Evolutionary conservation across 2,797 vertebrate species (phyloP), one percentile per base, ranked within the genome.

Genomic region (Diglossa cyanea): DNA sequence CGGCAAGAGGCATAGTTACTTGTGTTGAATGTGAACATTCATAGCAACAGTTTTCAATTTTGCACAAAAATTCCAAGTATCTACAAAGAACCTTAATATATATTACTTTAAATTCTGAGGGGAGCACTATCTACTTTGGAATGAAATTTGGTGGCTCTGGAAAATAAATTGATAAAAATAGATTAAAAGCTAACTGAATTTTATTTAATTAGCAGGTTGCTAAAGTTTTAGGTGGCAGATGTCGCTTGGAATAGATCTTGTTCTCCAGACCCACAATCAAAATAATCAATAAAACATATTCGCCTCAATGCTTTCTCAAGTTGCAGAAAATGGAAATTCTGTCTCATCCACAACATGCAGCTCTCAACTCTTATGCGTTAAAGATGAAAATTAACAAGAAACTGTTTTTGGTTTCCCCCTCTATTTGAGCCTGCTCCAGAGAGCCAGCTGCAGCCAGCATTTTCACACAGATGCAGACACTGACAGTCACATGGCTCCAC

Each of bases 261-360:
- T 70, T 90, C 48, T 82, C 47, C 68, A 73, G 45, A 79, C 51
- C 47, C 60, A 75, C 44, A 73, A 79, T 50, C 47, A 79, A 93
- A 95, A 82, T 66, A 95, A 85, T 94, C 83, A 85, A 63, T 91
- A 90, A 85, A 90, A 78, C 16, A 62, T 73, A 71, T 53, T 79
- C 0, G 0, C 58, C 79, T 87, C 62, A 92, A 8, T 40, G 37
- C 28, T 92, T 95, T 73, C 55, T 81, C 70, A 86, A 50, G 47
- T 13, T 50, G 35, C 25, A 62, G 88, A 88, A 88, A 93, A 90
- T 18, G 81, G 75, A 84, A 86, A 91, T 75, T 67, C 61, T 76
- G 20, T 45, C 82, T 65, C 31, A 2, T 42, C 71, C 53, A 28
- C 53, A 65, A 20, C 3, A 7, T 40, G 84, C 75, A 60, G 67